Base-by-base conservation (phyloP, 2,888 invertebrate genomes). In the Lagria hirta region DNA sequence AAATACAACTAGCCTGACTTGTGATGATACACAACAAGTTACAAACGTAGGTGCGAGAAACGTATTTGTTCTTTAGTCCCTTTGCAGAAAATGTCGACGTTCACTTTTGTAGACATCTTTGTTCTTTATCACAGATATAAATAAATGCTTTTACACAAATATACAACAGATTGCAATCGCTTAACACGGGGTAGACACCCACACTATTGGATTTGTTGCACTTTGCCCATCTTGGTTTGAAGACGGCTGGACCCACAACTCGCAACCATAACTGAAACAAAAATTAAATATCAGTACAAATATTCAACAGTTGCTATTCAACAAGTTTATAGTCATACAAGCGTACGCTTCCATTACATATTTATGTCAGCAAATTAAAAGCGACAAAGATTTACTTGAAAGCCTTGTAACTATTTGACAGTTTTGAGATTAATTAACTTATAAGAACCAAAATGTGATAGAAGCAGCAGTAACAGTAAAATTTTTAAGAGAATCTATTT, bases 71-170 rank as follows among this genome's bases (percentile, higher is more conserved):
- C 42, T 48, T 47, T 53, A 52, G 57, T 57, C 58, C 61, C 58
- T 55, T 58, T 57, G 56, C 60, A 57, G 53, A 57, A 55, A 48
- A 38, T 55, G 54, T 60, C 61, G 57, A 59, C 58, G 52, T 26
- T n/a, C 43, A 40, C 38, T 43, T 45, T 28, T 38, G 55, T 29
- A 45, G 40, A 45, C 40, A 40, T 47, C n/a, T 65, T 66, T 66
- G 66, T 68, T 68, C 65, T 61, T 70, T 71, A 72, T 72, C 72
- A 72, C 72, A 72, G 72, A 72, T 72, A 72, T 66, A 70, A 72
- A 71, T 69, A 71, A 72, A 72, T 72, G 72, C 72, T 70, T 71
- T 66, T 71, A 69, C 68, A 70, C 69, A 66, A 67, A 70, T 70
- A 64, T 69, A 70, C 68, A 71, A 66, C 64, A 64, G 62, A 66